Conservation (phyloP, 2,113 vertebrate species). For the Chelonoidis abingdonii region DNA sequence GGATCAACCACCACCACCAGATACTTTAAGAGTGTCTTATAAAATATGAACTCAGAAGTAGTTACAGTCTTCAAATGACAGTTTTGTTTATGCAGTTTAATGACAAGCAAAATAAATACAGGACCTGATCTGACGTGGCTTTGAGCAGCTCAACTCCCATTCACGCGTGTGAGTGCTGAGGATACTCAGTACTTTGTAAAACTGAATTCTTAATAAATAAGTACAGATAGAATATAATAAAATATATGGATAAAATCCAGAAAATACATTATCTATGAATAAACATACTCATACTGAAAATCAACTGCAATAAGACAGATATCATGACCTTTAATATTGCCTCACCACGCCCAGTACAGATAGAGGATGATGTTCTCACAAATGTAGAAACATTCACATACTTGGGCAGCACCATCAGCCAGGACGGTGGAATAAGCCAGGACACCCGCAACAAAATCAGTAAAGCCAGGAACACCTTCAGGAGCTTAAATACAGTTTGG, state of each 20-base stretch:
- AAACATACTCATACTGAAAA: not conserved
- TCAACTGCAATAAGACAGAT: too few relatives aligned
- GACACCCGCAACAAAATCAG: too few relatives aligned
- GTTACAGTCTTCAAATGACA: fast-evolving
- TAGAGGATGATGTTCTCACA: too few relatives aligned
- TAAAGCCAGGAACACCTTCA: too few relatives aligned
- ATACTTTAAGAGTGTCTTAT: not conserved
- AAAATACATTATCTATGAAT: fast-evolving
- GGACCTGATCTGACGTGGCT: fast-evolving
- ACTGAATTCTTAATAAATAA: not conserved
- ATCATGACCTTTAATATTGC: too few relatives aligned
- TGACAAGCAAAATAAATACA: fast-evolving
- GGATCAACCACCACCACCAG: fast-evolving
- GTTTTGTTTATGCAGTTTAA: fast-evolving
- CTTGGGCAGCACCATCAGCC: too few relatives aligned
- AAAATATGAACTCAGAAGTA: not conserved
- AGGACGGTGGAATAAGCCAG: too few relatives aligned
- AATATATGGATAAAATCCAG: not conserved
- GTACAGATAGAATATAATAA: not conserved
- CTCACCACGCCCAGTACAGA: too few relatives aligned
- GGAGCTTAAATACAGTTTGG: too few relatives aligned
- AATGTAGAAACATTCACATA: too few relatives aligned
- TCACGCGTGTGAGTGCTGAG: not conserved
- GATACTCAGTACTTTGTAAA: fast-evolving
- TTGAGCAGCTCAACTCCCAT: not conserved